These are phyloP conservation scores for Lerista edwardsae DNA, from an alignment of 2,797 vertebrate species.

Conservation along the genomic window DNA sequence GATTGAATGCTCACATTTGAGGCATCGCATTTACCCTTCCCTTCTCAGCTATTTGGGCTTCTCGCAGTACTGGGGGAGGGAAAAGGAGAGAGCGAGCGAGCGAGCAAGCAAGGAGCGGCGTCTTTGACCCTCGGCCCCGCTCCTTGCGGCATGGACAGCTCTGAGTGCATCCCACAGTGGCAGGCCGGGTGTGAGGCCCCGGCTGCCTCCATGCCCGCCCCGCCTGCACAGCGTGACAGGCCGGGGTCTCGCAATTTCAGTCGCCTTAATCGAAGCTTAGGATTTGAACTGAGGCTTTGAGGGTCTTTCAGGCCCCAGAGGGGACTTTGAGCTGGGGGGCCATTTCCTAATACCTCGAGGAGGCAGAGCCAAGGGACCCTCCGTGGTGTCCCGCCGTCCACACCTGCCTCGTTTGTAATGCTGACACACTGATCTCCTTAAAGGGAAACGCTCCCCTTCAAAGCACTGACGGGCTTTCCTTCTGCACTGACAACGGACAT, in stretches of 20 bases:
- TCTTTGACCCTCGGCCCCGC: not conserved
- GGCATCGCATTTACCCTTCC: conserved; percentile 41
- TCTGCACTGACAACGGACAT: conserved; percentile 36
- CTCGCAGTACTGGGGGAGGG: not conserved
- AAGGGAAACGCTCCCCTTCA: conserved; percentile 46
- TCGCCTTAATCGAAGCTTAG: conserved; percentile 73
- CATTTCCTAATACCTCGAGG: conserved; percentile 22
- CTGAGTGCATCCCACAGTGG: conserved; percentile 50
- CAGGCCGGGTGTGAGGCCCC: conserved; percentile 28
- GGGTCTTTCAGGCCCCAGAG: conserved; percentile 51
- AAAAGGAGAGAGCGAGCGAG: conserved; percentile 2
- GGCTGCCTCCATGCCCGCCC: conserved; percentile 1
- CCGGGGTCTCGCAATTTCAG: conserved; percentile 68
- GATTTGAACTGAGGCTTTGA: conserved; percentile 39
- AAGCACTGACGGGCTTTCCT: conserved; percentile 46
- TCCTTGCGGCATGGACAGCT: rapidly evolving
- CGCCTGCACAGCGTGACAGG: conserved; percentile 14
- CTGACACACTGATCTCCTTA: conserved; percentile 33
- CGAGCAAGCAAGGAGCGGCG: conserved; percentile 36
- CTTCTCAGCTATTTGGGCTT: conserved; percentile 11
- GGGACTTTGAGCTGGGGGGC: conserved; percentile 19
- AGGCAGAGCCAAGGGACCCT: conserved; percentile 3
- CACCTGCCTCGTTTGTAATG: conserved; percentile 34
- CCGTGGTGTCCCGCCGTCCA: not conserved
- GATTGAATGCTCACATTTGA: conserved; percentile 11